Conservation (phyloP, 2,113 vertebrate genomes). For the Chaenogobius annularis region DNA sequence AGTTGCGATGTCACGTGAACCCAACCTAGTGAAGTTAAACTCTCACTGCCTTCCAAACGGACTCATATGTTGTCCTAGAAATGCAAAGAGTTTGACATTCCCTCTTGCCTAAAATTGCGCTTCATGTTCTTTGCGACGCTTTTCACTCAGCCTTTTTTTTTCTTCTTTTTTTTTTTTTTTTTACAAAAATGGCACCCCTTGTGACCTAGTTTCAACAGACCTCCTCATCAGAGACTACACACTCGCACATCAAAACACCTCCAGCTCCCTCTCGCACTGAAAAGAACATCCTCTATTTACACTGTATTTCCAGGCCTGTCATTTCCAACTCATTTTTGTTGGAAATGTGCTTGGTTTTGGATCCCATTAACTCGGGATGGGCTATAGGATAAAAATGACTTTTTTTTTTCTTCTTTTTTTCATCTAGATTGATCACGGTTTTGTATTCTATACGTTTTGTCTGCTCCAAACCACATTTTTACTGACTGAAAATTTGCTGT, state of each 20-base stretch:
- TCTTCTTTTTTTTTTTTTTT: constrained; percentile 20
- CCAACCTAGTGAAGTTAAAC: not conserved
- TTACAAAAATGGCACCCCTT: constrained; percentile 54
- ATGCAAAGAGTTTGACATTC: constrained; percentile 26
- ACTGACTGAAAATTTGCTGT: too few species aligned
- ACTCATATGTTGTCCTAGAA: constrained; percentile 30
- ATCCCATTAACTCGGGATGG: constrained; percentile 47
- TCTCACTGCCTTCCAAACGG: constrained; percentile 14
- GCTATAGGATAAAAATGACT: not conserved
- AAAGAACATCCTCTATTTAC: constrained; percentile 21
- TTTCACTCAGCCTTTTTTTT: constrained; percentile 50
- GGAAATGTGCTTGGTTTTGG: constrained; percentile 47
- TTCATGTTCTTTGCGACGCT: constrained; percentile 49
- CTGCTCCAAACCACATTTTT: too few species aligned
- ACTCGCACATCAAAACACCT: constrained; percentile 50
- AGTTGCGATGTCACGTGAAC: too few species aligned
- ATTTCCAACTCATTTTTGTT: constrained; percentile 35
- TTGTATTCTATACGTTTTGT: too few species aligned
- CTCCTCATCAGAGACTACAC: constrained; percentile 40
- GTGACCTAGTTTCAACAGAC: constrained; percentile 57
- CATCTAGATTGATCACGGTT: too few species aligned
- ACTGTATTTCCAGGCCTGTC: constrained; percentile 40
- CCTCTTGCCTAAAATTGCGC: constrained; percentile 29
- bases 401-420: too few species aligned
- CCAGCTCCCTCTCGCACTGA: constrained; percentile 21